These are phyloP conservation scores for Seira ritae DNA, from an alignment of 2,888 invertebrate genomes.

Conservation along the genomic window DNA sequence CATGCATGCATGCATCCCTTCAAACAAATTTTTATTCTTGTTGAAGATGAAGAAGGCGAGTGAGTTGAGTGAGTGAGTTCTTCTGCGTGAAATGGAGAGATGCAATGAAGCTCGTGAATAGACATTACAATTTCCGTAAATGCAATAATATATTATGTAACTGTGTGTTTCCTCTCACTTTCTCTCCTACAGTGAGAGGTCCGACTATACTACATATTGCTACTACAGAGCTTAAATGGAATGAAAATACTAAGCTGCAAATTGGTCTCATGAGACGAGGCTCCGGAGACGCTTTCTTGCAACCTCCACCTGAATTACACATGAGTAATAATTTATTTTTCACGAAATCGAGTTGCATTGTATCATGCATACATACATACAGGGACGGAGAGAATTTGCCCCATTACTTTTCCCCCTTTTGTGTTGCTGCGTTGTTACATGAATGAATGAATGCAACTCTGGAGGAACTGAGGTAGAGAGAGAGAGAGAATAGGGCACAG, in stretches of 20 bases:
- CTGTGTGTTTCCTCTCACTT: background rate
- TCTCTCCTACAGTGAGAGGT: slow-evolving; percentile 17
- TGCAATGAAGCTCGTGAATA: background rate
- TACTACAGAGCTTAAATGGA: background rate
- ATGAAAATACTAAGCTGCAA: slow-evolving; percentile 41
- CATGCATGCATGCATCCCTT: no score
- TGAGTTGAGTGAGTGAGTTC: background rate
- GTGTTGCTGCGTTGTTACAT: no score
- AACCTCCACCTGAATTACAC: slow-evolving; percentile 62
- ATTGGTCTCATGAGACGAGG: slow-evolving; percentile 53
- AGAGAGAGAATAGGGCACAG: no score
- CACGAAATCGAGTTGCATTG: slow-evolving; percentile 38
- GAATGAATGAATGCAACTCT: no score
- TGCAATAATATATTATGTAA: background rate
- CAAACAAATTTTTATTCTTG: no score
- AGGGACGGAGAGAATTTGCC: no score
- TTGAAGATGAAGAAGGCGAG: background rate
- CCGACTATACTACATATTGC: background rate
- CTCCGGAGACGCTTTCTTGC: slow-evolving; percentile 42
- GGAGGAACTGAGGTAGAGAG: no score
- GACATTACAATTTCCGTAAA: slow-evolving; percentile 6
- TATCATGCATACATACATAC: background rate
- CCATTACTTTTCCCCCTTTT: no score
- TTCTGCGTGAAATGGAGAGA: background rate
- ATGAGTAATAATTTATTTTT: slow-evolving; percentile 57